Evolutionary conservation across 2,888 invertebrate genomes (phyloP).

Genomic region (Pandemis corylana): DNA sequence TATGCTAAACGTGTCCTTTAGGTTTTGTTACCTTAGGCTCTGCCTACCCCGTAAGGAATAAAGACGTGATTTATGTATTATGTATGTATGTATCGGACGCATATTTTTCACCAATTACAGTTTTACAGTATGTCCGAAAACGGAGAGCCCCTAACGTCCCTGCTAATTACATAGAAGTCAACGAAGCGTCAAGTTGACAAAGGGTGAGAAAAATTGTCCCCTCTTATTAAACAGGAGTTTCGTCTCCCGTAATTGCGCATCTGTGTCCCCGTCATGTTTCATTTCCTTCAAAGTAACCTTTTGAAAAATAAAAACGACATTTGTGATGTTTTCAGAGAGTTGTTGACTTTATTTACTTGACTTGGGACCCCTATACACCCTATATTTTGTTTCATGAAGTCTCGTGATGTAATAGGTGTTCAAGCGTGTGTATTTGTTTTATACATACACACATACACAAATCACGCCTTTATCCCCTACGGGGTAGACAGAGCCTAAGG

Average conservation of each 20-base stretch:
- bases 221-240: slow-evolving; percentile 11
- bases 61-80: too few relatives aligned
- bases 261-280: slow-evolving; percentile 22
- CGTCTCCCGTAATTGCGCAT: slow-evolving; percentile 25
- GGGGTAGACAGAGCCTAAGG: too few relatives aligned
- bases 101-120: background rate
- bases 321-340: background rate
- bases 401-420: too few relatives aligned
- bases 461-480: too few relatives aligned
- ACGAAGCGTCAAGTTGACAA: slow-evolving; percentile 20
- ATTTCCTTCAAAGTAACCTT: slow-evolving; percentile 10
- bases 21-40: too few relatives aligned
- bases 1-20: too few relatives aligned
- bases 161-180: slow-evolving; percentile 12
- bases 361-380: too few relatives aligned
- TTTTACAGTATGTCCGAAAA: background rate
- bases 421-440: too few relatives aligned
- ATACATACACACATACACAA: too few relatives aligned
- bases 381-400: too few relatives aligned
- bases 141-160: background rate
- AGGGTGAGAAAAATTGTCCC: slow-evolving; percentile 22
- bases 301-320: background rate
- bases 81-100: background rate
- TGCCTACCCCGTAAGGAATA: too few relatives aligned
- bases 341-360: too few relatives aligned